Evolutionary conservation across 2,888 invertebrate species (phyloP), one percentile per base, ranked within the genome.

Genomic region (Amiota minor): DNA sequence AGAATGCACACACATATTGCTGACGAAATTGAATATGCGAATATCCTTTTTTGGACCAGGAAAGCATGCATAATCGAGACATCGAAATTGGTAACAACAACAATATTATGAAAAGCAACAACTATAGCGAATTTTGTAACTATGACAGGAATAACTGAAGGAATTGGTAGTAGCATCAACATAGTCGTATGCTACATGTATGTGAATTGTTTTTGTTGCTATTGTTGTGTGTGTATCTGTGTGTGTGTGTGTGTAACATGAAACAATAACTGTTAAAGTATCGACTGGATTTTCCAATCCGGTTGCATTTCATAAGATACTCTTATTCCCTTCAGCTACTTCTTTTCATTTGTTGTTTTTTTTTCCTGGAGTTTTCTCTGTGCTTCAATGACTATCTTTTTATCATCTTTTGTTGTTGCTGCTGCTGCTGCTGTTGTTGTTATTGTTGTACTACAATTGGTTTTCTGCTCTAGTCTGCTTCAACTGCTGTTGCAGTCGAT

Each of bases 241-340:
- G 20, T 69, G 53, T 62, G 56, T 70, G 56, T 59, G 70, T 46
- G 59, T 75, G 75, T 72, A 76, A 84, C 81, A 84, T 78, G 77
- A 81, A 84, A 83, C 86, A 86, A 86, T 86, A 84, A 80, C 81
- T 84, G 79, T 84, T 79, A 84, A 83, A 80, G 85, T 83, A 85
- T 85, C 78, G 82, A 80, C 81, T 80, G 86, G 80, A 86, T 86
- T 86, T 85, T 85, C 85, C 85, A 78, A 82, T 77, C 80, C 80
- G 86, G 83, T 78, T 86, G 86, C 84, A 82, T 82, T 82, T 78
- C 78, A 80, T 81, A 84, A 78, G 79, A 83, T 74, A 76, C 77
- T 78, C 50, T 73, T 76, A 73, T 69, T 70, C 50, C 70, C 50
- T 67, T 49, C 50, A 18, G n/a, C 59, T 20, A 59, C 59, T 59